Base-by-base conservation (phyloP, 2,797 vertebrate species). In the Cuculus canorus region DNA sequence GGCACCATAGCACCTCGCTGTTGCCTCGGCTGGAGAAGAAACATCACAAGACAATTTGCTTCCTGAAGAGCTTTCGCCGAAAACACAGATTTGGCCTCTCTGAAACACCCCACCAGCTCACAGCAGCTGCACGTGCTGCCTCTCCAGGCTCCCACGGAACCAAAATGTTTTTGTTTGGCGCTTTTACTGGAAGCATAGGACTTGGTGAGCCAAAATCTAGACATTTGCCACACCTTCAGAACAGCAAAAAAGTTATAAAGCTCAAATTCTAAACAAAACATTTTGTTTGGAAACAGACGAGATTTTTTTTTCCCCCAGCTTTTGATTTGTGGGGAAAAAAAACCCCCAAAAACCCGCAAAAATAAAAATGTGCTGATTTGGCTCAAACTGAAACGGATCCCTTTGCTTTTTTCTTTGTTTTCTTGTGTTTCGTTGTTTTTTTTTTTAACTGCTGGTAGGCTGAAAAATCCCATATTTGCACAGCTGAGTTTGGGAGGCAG, bases 1-100 rank as follows among this genome's bases (percentile, higher is more conserved):
- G 50, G 24, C 45, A 56, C 17, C 50, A 11, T 1, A 0, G 25
- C 59, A 60, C 69, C 27, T 59, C 50, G 41, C 33, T 2, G 0
- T 13, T 24, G 43, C 54, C 52, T 78, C 24, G 66, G 59, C 47
- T 4, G 5, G 41, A 48, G 85, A 24, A 28, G 61, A 61, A 33
- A 45, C 48, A 33, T 9, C 52, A 6, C 8, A 7, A 37, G 61
- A n/a, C 22, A 7, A 10, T 45, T 16, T 45, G 48, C 32, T 9
- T 91, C 72, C 86, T 63, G 82, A 80, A 80, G 43, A 7, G n/a
- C 35, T 86, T n/a, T 17, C 57, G 18, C 48, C 4, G 4, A 25
- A 66, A 73, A 33, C 41, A 5, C 35, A 17, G 61, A 4, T 8
- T 56, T 33, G 25, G 70, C 35, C 69, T 43, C 80, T 48, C 77